phyloP scores from a whole-genome alignment of 2,113 vertebrate species.

The Astur gentilis region DNA sequence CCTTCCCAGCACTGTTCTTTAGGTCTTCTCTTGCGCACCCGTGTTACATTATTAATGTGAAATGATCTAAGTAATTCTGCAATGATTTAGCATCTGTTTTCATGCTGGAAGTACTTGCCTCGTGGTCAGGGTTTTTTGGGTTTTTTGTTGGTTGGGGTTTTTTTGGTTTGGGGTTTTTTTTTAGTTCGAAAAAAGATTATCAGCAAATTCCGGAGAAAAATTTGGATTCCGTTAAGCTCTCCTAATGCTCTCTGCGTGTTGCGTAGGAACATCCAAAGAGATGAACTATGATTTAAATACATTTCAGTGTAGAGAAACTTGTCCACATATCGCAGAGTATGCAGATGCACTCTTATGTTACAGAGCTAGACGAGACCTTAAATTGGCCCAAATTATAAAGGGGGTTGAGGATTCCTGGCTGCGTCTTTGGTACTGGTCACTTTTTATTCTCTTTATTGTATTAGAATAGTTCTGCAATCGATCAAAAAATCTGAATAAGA shows the following conservation, averaged over 20 bases:
- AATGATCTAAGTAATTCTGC: conserved; percentile 55
- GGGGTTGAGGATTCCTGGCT: neutral
- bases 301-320: neutral
- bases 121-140: neutral
- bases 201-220: neutral
- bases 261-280: neutral
- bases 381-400: neutral
- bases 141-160: no score
- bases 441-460: neutral
- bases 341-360: neutral
- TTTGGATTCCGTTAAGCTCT: neutral
- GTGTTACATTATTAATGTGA: conserved; percentile 57
- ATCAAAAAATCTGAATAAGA: neutral
- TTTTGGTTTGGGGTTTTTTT: neutral
- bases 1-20: neutral
- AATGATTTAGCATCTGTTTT: conserved; percentile 45
- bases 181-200: neutral
- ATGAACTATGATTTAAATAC: neutral
- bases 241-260: neutral
- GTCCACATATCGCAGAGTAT: neutral
- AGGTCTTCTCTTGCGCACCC: neutral
- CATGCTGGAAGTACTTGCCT: conserved; percentile 30
- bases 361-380: neutral
- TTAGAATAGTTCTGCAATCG: neutral
- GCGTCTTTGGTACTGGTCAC: neutral